A percentile compares a stretch with the other conserved stretches of the same genome.
Conservation (phyloP, 2,888 invertebrate species). For the Baccha elongata region DNA sequence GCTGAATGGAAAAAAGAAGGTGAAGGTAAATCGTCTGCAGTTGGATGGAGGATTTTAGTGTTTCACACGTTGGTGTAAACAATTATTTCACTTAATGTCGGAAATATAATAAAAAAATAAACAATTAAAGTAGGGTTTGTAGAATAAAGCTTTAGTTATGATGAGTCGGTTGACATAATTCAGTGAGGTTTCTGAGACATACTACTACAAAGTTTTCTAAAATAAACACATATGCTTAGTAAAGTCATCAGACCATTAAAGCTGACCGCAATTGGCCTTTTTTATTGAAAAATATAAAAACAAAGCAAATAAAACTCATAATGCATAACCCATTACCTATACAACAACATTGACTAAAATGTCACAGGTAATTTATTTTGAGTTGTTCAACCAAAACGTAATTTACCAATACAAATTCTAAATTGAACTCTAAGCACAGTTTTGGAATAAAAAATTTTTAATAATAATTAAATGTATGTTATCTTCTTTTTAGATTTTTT, state of each 20-base stretch:
- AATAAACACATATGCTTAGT: background rate
- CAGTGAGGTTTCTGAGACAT: background rate
- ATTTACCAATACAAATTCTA: constrained; percentile 48
- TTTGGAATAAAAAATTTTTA: background rate
- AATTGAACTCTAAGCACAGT: background rate
- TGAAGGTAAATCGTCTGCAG: constrained; percentile 61
- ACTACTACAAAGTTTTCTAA: background rate
- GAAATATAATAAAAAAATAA: background rate
- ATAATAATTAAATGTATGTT: too few species aligned
- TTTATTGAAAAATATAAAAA: background rate
- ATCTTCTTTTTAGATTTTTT: too few species aligned
- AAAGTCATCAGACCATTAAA: constrained; percentile 15
- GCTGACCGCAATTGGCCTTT: constrained; percentile 28
- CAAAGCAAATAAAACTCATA: constrained; percentile 42
- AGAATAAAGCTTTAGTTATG: constrained; percentile 10
- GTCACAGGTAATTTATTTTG: constrained; percentile 64
- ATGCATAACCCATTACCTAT: constrained; percentile 59
- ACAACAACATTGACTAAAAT: constrained; percentile 48
- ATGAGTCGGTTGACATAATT: constrained; percentile 6
- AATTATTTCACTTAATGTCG: constrained; percentile 30
- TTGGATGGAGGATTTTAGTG: constrained; percentile 20
- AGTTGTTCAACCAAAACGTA: constrained; percentile 54
- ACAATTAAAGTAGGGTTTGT: background rate
- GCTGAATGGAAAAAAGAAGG: constrained; percentile 47
- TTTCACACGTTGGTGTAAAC: constrained; percentile 48